phyloP scores from a whole-genome alignment of 2,113 vertebrate genomes.

The Campylorhamphus procurvoides region DNA sequence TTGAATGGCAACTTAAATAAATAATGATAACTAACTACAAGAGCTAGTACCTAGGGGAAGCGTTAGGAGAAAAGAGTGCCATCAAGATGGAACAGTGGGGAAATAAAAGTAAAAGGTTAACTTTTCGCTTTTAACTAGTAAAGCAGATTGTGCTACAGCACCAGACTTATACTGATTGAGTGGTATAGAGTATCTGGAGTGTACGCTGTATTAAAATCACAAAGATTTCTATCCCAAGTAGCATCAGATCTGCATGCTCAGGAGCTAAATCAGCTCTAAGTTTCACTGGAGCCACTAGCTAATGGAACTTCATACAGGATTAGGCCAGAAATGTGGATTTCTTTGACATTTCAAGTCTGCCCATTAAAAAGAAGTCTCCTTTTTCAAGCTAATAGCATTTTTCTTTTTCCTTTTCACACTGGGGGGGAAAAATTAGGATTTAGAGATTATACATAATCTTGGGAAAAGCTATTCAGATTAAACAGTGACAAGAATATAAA shows the following conservation, averaged over 20 bases:
- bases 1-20: constrained; percentile 22
- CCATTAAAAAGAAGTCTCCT: not conserved
- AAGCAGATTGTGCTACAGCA: constrained; percentile 4
- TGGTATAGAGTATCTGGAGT: not conserved
- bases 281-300: not conserved
- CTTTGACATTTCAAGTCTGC: not conserved
- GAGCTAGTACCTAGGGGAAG: not conserved
- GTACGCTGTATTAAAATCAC: not conserved
- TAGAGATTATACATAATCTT: not conserved
- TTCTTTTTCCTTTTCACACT: not conserved
- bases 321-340: constrained; percentile 13
- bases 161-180: not conserved
- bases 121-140: constrained; percentile 30
- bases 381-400: not conserved
- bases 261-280: not conserved
- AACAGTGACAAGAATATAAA: not conserved
- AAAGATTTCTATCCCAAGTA: not conserved
- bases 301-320: constrained; percentile 29
- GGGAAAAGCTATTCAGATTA: not conserved
- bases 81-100: not conserved
- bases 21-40: not conserved
- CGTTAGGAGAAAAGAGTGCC: not conserved
- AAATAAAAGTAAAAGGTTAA: not conserved
- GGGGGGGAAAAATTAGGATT: not conserved
- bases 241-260: not conserved